Base-by-base conservation (phyloP, 2,888 invertebrate species). In the Lasioglossum zephyrum region DNA sequence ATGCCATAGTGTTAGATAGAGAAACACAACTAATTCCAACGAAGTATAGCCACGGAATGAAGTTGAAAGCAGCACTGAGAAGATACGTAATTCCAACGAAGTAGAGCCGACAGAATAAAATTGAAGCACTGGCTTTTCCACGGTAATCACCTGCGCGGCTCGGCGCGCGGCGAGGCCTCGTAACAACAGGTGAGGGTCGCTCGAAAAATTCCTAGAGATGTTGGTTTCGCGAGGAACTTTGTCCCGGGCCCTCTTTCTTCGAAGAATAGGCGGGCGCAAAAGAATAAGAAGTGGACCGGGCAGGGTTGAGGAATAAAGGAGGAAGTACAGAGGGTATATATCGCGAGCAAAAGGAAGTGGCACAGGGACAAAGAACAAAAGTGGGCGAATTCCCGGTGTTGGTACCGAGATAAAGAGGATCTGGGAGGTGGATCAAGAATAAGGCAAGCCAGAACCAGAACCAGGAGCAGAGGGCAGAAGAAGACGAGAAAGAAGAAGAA, bases 301-400 rank as follows among this genome's bases (percentile, higher is more conserved):
- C 85, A 81, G 90, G 83, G 89, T 81, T 49, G 72, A 69, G 86
- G 90, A 84, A 91, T 91, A 90, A 90, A 90, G 86, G 87, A 87
- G 88, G 90, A 91, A 88, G 91, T 85, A 78, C 53, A 53, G 88
- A 85, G 85, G 88, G 82, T 88, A 60, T 60, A 60, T 60, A 90
- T 82, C 76, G 82, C 78, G 90, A 89, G 87, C 85, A 89, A 88
- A 90, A 91, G 89, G 89, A 91, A 91, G 85, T 91, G 90, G 77
- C 77, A 85, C 69, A 82, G 90, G 91, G 53, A 91, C 90, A 91
- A 91, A 91, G 90, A 91, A 91, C 90, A 91, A 90, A 91, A 91
- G 91, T 91, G 91, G 89, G 87, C 89, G 91, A 91, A 91, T 91
- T 91, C 91, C 86, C 90, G 81, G 78, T 82, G 81, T 90, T 85